Evolutionary conservation across 2,797 vertebrate genomes (phyloP).

Genomic region (Gallinago stenura): DNA sequence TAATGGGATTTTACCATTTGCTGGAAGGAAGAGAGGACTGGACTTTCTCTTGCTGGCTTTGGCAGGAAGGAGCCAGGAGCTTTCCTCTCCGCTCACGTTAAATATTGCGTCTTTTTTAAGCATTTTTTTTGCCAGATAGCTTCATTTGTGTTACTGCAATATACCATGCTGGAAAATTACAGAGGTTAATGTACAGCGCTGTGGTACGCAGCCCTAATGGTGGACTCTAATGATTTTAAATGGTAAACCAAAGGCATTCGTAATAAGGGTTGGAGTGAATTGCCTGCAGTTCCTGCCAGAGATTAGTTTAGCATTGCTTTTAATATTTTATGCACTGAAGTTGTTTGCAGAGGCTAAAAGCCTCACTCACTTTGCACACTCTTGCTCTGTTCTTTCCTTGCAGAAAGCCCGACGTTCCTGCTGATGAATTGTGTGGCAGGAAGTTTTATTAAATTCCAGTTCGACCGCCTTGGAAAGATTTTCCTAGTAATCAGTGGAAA

Average conservation of each 20-base stretch:
- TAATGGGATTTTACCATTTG: slow-evolving; percentile 60
- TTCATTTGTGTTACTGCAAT: slow-evolving; percentile 33
- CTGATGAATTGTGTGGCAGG: not conserved
- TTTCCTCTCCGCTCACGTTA: slow-evolving; percentile 40
- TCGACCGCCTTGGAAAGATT: not conserved
- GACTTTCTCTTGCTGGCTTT: slow-evolving; percentile 48
- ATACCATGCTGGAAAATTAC: slow-evolving; percentile 24
- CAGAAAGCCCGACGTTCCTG: not conserved
- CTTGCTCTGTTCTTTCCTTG: not conserved
- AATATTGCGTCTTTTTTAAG: slow-evolving; percentile 11
- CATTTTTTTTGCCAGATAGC: slow-evolving; percentile 12
- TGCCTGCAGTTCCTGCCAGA: slow-evolving; percentile 36
- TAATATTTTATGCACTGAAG: slow-evolving; percentile 60
- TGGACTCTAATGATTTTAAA: slow-evolving; percentile 59
- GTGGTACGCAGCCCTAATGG: slow-evolving; percentile 41
- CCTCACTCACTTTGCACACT: slow-evolving; percentile 16
- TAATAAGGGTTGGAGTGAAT: slow-evolving; percentile 27
- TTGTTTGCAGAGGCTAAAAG: slow-evolving; percentile 46
- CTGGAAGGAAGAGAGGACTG: slow-evolving; percentile 37
- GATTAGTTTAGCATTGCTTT: slow-evolving; percentile 58
- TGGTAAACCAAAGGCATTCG: slow-evolving; percentile 58
- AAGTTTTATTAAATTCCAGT: slow-evolving; percentile 13
- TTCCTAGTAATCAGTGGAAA: slow-evolving; percentile 23
- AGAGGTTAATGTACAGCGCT: slow-evolving; percentile 9
- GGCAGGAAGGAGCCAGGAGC: slow-evolving; percentile 31